Base-by-base conservation (phyloP, 2,797 vertebrate genomes). In the Darevskia nairensis region DNA sequence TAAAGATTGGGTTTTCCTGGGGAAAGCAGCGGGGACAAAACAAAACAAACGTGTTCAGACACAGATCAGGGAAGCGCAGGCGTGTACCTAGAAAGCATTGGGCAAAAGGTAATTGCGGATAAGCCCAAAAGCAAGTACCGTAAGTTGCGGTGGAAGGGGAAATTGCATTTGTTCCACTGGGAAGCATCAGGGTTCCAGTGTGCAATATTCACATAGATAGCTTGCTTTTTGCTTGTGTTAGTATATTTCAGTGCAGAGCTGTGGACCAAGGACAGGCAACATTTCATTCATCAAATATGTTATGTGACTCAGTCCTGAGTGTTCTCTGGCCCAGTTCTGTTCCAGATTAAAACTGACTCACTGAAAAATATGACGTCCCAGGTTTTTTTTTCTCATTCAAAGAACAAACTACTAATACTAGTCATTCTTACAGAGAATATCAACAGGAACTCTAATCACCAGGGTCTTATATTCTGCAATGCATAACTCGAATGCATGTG, bases 311-410 rank as follows among this genome's bases (percentile, higher is more conserved):
- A 0, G 77, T 83, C 92, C 82, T 89, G 50, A 50, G 39, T 69
- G 0, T 50, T 0, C 0, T 9, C 46, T 64, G 69, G 55, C 82
- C n/a, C 64, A 32, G n/a, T 85, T 84, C n/a, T 50, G 21, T 44
- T 21, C 88, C 81, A 74, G 77, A 80, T 69, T 72, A 82, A 92
- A 85, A 8, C 6, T 81, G 83, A 86, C 72, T 91, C 89, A 72
- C 80, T 81, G 21, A 86, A 85, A 75, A 93, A 90, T 50, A 21
- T 27, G 21, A 13, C 2, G 81, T 91, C 90, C 72, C 86, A 77
- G n/a, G 3, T 85, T 86, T 21, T 32, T 61, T 6, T 81, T 78
- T n/a, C 15, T 80, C 27, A 68, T n/a, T 46, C n/a, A 13, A 68
- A 35, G 88, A 82, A 86, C 39, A 27, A 82, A 1, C 88, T 91